phyloP scores from a whole-genome alignment of 2,113 vertebrate genomes.

The Apistogramma diplotaenia region DNA sequence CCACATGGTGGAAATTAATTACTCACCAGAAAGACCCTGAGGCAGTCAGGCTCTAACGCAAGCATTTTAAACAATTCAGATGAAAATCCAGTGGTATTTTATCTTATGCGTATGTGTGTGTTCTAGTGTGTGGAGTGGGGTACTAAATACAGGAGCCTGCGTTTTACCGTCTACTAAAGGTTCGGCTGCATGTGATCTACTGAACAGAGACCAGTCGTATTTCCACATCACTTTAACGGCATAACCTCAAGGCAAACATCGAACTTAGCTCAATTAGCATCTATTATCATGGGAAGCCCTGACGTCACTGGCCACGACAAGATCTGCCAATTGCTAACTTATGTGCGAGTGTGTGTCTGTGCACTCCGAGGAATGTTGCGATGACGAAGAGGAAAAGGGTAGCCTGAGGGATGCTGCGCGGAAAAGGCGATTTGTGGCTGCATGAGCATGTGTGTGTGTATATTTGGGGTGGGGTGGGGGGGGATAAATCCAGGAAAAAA shows the following conservation, averaged over 20 bases:
- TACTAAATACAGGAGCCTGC: constrained; percentile 2
- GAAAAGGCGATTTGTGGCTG: neutral
- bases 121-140: neutral
- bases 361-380: neutral
- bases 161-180: neutral
- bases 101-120: neutral
- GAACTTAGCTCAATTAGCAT: constrained; percentile 11
- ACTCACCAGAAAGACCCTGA: constrained; percentile 71
- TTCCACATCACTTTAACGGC: constrained; percentile 1
- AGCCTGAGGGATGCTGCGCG: neutral
- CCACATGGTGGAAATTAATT: constrained; percentile 75
- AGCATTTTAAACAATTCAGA: constrained; percentile 70
- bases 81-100: constrained; percentile 60
- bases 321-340: constrained; percentile 28
- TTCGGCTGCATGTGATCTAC: constrained; percentile 10
- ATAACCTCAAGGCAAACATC: constrained; percentile 8
- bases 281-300: constrained; percentile 27
- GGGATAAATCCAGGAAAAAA: neutral
- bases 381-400: neutral
- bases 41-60: constrained; percentile 60
- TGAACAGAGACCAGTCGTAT: neutral
- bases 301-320: constrained; percentile 27
- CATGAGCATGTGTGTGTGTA: neutral
- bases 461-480: too few species aligned
- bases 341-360: neutral